Evolutionary conservation across 2,888 invertebrate genomes (phyloP).

Genomic region (Agrotis segetum): DNA sequence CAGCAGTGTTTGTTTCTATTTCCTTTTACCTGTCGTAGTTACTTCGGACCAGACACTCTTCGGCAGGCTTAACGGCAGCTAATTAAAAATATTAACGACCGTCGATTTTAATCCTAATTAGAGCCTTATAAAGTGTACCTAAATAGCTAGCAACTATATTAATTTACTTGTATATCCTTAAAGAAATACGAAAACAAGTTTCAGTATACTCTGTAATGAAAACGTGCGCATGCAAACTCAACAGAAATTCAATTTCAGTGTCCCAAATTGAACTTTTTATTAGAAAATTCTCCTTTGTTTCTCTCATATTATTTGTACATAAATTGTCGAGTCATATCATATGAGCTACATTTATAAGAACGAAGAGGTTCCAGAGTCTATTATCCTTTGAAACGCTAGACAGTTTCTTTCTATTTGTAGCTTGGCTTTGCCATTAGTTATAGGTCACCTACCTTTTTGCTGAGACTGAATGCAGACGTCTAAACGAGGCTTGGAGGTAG

Average conservation of each 20-base stretch:
- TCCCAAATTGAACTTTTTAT: slow-evolving; percentile 55
- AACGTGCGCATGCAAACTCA: slow-evolving; percentile 41
- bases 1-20: background rate
- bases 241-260: slow-evolving; percentile 53
- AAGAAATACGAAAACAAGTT: slow-evolving; percentile 23
- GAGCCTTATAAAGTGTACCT: background rate
- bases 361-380: slow-evolving; percentile 28
- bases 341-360: slow-evolving; percentile 39
- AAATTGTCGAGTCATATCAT: slow-evolving; percentile 40
- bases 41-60: background rate
- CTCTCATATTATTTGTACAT: slow-evolving; percentile 45
- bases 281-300: slow-evolving; percentile 37
- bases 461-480: slow-evolving; percentile 46
- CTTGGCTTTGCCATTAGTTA: slow-evolving; percentile 46
- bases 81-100: background rate
- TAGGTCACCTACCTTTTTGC: slow-evolving; percentile 56
- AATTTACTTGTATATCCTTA: slow-evolving; percentile 9
- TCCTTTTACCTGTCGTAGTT: background rate
- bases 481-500: slow-evolving; percentile 32
- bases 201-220: slow-evolving; percentile 32
- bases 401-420: slow-evolving; percentile 47
- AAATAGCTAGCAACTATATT: too few species aligned
- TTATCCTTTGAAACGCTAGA: slow-evolving; percentile 56
- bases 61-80: background rate
- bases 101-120: slow-evolving; percentile 7